Conservation (phyloP, 2,113 vertebrate species). For the Muscicapa adusta region DNA sequence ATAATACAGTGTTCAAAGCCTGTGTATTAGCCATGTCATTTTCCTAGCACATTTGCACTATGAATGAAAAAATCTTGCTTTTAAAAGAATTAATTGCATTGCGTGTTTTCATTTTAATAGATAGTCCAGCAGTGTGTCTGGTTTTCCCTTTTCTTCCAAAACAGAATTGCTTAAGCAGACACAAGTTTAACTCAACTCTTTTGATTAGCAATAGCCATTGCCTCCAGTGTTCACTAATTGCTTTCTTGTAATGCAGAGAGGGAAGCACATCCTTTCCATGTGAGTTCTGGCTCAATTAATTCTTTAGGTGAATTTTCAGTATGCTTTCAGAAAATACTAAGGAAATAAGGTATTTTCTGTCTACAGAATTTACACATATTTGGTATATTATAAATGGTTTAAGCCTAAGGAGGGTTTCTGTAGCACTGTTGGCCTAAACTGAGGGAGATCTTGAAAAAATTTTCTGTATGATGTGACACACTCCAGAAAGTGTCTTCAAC, state of each 20-base stretch:
- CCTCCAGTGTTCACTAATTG: conserved; percentile 58
- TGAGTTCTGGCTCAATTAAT: conserved; percentile 33
- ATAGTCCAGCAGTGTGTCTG: background rate
- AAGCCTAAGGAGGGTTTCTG: background rate
- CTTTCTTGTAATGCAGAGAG: conserved; percentile 42
- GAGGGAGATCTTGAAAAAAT: background rate
- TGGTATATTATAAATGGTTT: background rate
- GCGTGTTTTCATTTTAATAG: background rate
- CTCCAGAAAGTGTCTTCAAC: background rate
- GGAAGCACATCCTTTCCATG: background rate
- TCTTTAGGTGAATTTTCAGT: background rate
- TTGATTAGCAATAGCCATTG: conserved; percentile 37
- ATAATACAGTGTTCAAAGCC: background rate
- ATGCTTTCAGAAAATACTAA: background rate
- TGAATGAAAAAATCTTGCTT: background rate
- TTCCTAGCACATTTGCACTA: background rate
- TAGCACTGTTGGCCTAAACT: background rate
- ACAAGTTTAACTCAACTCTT: conserved; percentile 36
- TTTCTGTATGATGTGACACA: background rate
- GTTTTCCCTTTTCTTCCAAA: background rate
- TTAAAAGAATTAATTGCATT: conserved; percentile 1
- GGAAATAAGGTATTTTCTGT: background rate
- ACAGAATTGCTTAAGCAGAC: conserved; percentile 9
- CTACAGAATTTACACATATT: background rate
- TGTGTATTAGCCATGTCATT: background rate